Percentiles rank a stretch among this genome's conserved stretches.
Conservation (phyloP, 2,888 invertebrate species). For the Hirudinaria manillensis region DNA sequence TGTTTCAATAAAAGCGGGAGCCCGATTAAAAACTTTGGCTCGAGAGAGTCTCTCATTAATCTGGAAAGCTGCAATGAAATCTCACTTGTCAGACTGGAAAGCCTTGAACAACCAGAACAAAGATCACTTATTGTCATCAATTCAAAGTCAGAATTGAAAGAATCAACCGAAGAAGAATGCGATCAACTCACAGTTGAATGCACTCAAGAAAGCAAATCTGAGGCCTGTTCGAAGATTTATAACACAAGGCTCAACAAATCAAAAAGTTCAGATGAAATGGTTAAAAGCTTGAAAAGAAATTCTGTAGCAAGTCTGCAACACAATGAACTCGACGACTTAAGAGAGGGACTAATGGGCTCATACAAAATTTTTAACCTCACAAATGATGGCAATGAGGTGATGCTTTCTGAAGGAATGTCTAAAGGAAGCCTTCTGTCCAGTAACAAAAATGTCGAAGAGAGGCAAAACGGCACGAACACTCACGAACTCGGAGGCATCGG, state of each 20-base stretch:
- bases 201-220: not conserved
- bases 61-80: conserved; percentile 36
- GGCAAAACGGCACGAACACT: not conserved
- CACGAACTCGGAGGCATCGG: conserved; percentile 21
- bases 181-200: not conserved
- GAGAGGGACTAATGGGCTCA: conserved; percentile 18
- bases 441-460: not conserved
- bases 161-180: not conserved
- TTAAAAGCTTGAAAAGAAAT: not conserved
- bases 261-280: not conserved
- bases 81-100: conserved; percentile 38
- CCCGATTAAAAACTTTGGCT: not conserved
- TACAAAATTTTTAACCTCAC: conserved; percentile 27
- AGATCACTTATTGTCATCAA: conserved; percentile 37
- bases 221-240: not conserved
- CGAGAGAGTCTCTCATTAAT: conserved; percentile 29
- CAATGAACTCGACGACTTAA: not conserved
- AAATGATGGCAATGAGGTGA: not conserved
- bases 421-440: not conserved
- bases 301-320: too few relatives aligned
- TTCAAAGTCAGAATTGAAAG: conserved; percentile 25
- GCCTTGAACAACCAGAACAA: conserved; percentile 34
- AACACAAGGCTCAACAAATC: conserved; percentile 7
- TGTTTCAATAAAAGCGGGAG: conserved; percentile 25
- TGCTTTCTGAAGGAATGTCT: conserved; percentile 5